Evolutionary conservation across 2,113 vertebrate genomes (phyloP).

Genomic region (Recurvirostra avosetta): DNA sequence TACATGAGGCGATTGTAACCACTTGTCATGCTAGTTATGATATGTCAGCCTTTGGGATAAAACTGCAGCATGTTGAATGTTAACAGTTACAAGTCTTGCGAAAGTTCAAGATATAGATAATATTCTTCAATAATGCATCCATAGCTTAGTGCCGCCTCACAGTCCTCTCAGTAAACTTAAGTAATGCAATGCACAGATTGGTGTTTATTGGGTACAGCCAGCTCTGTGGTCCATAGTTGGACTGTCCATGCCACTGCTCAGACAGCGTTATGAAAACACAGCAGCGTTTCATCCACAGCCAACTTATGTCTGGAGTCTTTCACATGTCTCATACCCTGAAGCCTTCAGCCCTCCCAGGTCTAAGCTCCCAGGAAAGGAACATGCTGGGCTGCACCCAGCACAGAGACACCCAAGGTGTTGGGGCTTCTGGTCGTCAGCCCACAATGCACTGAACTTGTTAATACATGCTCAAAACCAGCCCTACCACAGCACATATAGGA

Average conservation of each 20-base stretch:
- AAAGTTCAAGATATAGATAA: neutral
- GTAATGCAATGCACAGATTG: neutral
- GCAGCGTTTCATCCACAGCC: neutral
- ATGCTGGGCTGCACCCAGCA: neutral
- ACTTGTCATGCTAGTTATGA: too few species aligned
- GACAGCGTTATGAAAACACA: neutral
- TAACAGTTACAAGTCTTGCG: neutral
- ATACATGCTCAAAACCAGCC: neutral
- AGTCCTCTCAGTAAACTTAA: neutral
- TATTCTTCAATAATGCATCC: neutral
- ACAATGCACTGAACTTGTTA: neutral
- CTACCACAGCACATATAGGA: accelerated
- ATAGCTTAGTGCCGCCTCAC: neutral
- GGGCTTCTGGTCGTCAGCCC: neutral
- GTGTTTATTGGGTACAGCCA: neutral
- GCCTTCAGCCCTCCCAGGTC: neutral
- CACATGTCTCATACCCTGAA: neutral
- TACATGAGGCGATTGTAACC: neutral
- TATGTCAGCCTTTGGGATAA: neutral
- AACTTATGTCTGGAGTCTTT: neutral
- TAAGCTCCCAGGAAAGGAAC: neutral
- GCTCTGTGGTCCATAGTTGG: neutral
- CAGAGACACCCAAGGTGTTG: neutral
- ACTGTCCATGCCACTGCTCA: neutral
- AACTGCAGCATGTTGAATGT: neutral